These are phyloP conservation scores for Paguma larvata DNA, from an alignment of 2,797 vertebrate genomes.

Conservation along the genomic window DNA sequence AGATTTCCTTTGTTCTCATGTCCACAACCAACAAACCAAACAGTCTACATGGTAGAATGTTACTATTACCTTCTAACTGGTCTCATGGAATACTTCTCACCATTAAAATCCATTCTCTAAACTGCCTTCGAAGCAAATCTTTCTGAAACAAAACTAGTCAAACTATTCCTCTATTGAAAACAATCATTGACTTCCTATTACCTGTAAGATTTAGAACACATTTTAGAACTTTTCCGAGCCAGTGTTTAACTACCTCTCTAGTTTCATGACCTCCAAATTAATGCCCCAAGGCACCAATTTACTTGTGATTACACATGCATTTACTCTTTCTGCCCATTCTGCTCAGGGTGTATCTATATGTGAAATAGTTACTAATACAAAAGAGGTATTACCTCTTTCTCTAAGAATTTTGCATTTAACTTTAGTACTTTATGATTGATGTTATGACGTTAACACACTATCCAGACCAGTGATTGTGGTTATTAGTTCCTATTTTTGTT, in stretches of 20 bases:
- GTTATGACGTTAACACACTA: background rate
- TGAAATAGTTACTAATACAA: background rate
- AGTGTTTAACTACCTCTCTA: background rate
- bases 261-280: background rate
- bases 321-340: background rate
- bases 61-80: background rate
- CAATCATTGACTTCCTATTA: background rate
- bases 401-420: background rate
- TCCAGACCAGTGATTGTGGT: background rate
- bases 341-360: background rate
- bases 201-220: background rate
- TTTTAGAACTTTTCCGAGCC: background rate
- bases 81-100: background rate
- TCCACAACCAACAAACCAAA: background rate
- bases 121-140: background rate
- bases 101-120: background rate
- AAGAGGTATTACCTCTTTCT: background rate
- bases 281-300: background rate
- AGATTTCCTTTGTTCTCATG: background rate
- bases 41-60: no score
- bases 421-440: background rate
- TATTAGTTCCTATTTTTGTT: background rate
- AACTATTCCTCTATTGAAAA: background rate
- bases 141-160: conserved; percentile 10
- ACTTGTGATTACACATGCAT: background rate